Percentiles rank a stretch among this genome's conserved stretches.
phyloP scores from a whole-genome alignment of 2,888 invertebrate genomes.

The Cristatella mucedo region DNA sequence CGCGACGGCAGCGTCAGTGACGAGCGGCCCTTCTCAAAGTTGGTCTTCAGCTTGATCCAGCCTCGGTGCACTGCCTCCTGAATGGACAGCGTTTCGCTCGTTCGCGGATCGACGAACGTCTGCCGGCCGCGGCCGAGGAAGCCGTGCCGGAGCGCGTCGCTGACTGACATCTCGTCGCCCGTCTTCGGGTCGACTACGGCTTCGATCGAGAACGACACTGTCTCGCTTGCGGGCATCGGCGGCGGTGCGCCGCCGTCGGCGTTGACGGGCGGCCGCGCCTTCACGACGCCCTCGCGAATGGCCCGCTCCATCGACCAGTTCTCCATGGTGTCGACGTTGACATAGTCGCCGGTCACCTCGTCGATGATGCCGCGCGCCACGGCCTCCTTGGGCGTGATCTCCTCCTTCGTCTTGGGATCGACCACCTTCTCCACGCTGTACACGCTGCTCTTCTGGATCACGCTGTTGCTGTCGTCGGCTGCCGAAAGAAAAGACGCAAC shows the following conservation, averaged over 20 bases:
- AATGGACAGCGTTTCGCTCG: not conserved
- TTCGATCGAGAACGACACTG: slow-evolving; percentile 6
- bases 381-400: slow-evolving; percentile 26
- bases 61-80: slow-evolving; percentile 3
- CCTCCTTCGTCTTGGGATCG: slow-evolving; percentile 20
- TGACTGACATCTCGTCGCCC: slow-evolving; percentile 20
- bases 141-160: slow-evolving; percentile 8
- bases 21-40: too few relatives aligned
- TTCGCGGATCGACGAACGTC: slow-evolving; percentile 4
- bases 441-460: too few relatives aligned
- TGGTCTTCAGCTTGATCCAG: slow-evolving; percentile 4
- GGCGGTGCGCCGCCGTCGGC: slow-evolving; percentile 30
- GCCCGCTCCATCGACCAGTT: slow-evolving; percentile 12
- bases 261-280: slow-evolving; percentile 30
- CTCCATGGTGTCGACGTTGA: slow-evolving; percentile 8
- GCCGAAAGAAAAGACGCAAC: too few relatives aligned
- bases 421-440: slow-evolving; percentile 17
- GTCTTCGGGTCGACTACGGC: slow-evolving; percentile 9
- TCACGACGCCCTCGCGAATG: slow-evolving; percentile 16
- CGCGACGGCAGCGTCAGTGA: too few relatives aligned
- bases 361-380: slow-evolving; percentile 23
- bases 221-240: slow-evolving; percentile 49
- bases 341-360: slow-evolving; percentile 9
- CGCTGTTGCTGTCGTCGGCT: too few relatives aligned
- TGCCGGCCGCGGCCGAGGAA: slow-evolving; percentile 4